phyloP scores from a whole-genome alignment of 1,140 invertebrate species.

The Calosoma granatense region DNA sequence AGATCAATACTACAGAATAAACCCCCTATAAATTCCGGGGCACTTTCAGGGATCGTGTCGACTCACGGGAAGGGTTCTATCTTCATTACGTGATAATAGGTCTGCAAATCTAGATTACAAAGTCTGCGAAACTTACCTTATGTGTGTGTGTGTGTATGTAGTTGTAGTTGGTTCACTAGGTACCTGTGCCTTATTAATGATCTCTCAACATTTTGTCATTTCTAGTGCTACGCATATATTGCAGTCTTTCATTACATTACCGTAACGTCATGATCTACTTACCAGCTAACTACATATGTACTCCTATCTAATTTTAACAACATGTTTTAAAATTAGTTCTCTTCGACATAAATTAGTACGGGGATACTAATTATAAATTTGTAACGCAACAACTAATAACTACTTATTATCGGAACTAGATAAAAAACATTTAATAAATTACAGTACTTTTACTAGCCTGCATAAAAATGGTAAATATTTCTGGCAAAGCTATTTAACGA shows the following conservation, averaged over 20 bases:
- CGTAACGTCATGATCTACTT: too few species aligned
- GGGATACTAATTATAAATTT: too few species aligned
- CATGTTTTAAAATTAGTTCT: too few species aligned
- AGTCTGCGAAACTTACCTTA: not conserved
- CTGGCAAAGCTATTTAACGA: too few species aligned
- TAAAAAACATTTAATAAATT: too few species aligned
- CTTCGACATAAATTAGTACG: too few species aligned
- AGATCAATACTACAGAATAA: not conserved
- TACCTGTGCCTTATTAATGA: not conserved
- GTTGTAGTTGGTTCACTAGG: not conserved
- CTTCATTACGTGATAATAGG: slow-evolving; percentile 9
- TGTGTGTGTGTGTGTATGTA: not conserved
- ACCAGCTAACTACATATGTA: too few species aligned
- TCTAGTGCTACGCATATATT: not conserved
- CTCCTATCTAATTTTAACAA: too few species aligned
- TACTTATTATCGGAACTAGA: too few species aligned
- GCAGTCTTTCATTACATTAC: not conserved
- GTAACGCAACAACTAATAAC: too few species aligned
- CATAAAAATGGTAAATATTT: too few species aligned
- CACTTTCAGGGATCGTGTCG: not conserved
- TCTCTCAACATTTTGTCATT: not conserved
- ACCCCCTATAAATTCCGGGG: slow-evolving; percentile 1
- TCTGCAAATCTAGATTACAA: slow-evolving; percentile 6
- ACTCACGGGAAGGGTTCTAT: slow-evolving; percentile 7
- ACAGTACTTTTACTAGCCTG: too few species aligned